phyloP scores from a whole-genome alignment of 1,140 invertebrate species.

The Macrostomum lignano region DNA sequence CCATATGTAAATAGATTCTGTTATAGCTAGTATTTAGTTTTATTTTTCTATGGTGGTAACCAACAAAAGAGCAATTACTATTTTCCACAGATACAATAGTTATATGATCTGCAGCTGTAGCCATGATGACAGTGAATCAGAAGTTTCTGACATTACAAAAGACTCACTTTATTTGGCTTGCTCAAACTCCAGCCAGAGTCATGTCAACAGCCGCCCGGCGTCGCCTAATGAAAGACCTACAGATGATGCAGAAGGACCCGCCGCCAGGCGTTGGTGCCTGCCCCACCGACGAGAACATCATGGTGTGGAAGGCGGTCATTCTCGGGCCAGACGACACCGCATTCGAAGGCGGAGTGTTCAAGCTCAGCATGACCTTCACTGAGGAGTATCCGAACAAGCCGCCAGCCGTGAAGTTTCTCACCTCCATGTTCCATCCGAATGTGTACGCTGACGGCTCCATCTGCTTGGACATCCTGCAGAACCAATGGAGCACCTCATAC shows the following conservation, averaged over 20 bases:
- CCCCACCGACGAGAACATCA: constrained; percentile 7
- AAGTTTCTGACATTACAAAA: too few relatives aligned
- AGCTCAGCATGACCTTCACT: constrained; percentile 94
- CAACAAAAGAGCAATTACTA: too few relatives aligned
- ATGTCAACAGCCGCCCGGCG: constrained; percentile 6
- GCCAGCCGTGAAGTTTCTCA: constrained; percentile 87
- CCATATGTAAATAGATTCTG: too few relatives aligned
- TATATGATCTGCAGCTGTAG: too few relatives aligned
- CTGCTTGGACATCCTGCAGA: constrained; percentile 88
- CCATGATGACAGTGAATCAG: too few relatives aligned
- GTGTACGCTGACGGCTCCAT: constrained; percentile 98
- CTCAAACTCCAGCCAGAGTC: too few relatives aligned
- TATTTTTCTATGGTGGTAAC: too few relatives aligned
- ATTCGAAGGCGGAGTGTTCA: constrained; percentile 98
- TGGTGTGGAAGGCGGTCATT: constrained; percentile 6
- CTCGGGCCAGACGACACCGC: constrained; percentile 75
- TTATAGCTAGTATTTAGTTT: too few relatives aligned
- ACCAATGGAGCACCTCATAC: constrained; percentile 97
- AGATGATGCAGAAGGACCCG: constrained; percentile 4
- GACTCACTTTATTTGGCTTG: too few relatives aligned
- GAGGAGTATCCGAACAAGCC: constrained; percentile 99
- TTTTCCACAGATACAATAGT: too few relatives aligned
- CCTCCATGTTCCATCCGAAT: constrained; percentile 82
- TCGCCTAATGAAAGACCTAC: constrained; percentile 7
- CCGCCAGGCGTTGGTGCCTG: constrained; percentile 6